Evolutionary conservation across 2,797 vertebrate genomes (phyloP), one percentile per base, ranked within the genome.

Genomic region (Xyrichtys novacula): DNA sequence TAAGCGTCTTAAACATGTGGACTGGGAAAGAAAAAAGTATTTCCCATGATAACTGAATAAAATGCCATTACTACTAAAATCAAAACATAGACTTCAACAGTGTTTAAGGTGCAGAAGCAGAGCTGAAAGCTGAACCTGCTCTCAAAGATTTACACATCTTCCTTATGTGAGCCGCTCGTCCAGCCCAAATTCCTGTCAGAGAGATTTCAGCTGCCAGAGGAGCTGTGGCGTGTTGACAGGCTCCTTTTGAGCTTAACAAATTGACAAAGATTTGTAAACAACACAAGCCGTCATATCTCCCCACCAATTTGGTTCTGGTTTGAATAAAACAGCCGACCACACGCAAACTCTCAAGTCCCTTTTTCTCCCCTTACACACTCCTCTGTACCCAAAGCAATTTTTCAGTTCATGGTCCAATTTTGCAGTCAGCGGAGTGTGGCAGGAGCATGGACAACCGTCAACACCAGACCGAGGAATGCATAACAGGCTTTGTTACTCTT

Each of bases 321-420:
- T 89, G 81, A 90, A 89, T 91, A 90, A 91, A 85, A 85, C 77
- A 87, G 82, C n/a, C 44, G 78, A 85, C 85, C 83, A 65, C 88
- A 81, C 71, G 58, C 71, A 81, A 76, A 76, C 32, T 57, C 71
- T 52, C 20, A 42, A 53, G 43, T 28, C 25, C 11, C 29, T 40
- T 19, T 39, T 49, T 28, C 9, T 49, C 52, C 19, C 71, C 74
- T 65, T 78, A 79, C 64, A 46, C 71, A 76, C 75, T 81, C 78
- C 80, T 84, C 76, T 74, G 47, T 52, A 84, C 71, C 80, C 78
- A 86, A 87, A 86, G 74, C 88, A 83, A 89, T 90, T 90, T 91
- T 84, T 90, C 82, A 88, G 85, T 88, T 89, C 86, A 91, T 66
- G 87, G 84, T 89, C 72, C 76, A 86, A 91, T 92, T 88, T 85